Conservation (phyloP, 2,888 invertebrate species). For the Cheilosia scutellata region DNA sequence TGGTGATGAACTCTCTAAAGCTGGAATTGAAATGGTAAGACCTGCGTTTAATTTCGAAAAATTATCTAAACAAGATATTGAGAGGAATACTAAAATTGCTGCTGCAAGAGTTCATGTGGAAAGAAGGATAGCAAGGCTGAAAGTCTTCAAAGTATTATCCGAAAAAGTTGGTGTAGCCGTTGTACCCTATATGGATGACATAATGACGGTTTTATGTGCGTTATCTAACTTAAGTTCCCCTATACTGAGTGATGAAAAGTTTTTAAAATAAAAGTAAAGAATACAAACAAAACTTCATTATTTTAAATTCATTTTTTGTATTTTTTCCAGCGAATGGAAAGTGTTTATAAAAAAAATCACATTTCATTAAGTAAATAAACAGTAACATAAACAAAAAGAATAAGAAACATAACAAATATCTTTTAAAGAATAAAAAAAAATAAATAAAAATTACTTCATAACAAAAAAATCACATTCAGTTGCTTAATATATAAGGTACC, state of each 20-base stretch:
- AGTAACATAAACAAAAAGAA: not conserved
- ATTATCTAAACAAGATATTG: conserved; percentile 2
- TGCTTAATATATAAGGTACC: not conserved
- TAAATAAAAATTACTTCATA: conserved; percentile 1
- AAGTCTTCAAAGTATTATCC: conserved; percentile 13
- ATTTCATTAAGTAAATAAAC: not conserved
- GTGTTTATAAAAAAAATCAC: too few relatives aligned
- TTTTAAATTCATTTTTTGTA: not conserved
- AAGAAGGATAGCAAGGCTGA: conserved; percentile 3
- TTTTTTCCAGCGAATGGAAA: too few relatives aligned
- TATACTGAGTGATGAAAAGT: not conserved
- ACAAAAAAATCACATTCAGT: not conserved
- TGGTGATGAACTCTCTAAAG: conserved; percentile 15
- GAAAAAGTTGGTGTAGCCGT: conserved; percentile 2
- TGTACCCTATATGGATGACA: conserved; percentile 28
- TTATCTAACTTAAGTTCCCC: conserved; percentile 2
- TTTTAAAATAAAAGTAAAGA: conserved; percentile 2
- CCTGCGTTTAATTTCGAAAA: not conserved
- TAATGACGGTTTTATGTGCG: conserved; percentile 8
- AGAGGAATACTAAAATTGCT: not conserved
- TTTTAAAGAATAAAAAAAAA: not conserved
- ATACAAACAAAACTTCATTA: not conserved
- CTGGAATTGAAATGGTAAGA: conserved; percentile 32
- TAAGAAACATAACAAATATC: not conserved
- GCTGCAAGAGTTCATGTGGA: conserved; percentile 9